Percentiles rank a stretch among this genome's conserved stretches.
These are phyloP conservation scores for Barbus barbus DNA, from an alignment of 2,113 vertebrate genomes.

Conservation along the genomic window DNA sequence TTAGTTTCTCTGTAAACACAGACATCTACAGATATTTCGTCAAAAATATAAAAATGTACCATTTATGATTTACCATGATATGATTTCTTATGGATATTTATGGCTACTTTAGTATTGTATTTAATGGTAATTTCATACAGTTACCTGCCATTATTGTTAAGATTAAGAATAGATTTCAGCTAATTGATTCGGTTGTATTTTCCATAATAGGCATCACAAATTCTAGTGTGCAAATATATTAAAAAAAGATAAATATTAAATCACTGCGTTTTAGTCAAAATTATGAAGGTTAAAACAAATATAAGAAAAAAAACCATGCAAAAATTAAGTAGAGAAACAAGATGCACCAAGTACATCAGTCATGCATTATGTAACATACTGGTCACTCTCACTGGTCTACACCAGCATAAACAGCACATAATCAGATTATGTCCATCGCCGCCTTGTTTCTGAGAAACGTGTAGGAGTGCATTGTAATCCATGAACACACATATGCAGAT, in stretches of 20 bases:
- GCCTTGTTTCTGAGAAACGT: constrained; percentile 51
- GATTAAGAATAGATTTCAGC: background rate
- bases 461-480: constrained; percentile 65
- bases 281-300: background rate
- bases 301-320: background rate
- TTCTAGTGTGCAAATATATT: background rate
- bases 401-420: constrained; percentile 37
- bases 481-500: constrained; percentile 51
- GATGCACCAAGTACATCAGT: background rate
- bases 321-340: background rate
- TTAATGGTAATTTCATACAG: background rate
- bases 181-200: background rate
- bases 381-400: constrained; percentile 8
- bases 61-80: background rate
- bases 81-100: background rate
- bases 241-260: background rate
- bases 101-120: background rate
- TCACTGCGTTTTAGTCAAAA: background rate
- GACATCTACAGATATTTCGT: too few species aligned
- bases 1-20: background rate
- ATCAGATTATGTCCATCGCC: constrained; percentile 68
- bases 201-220: background rate
- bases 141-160: background rate
- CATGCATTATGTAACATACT: background rate
- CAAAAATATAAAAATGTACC: too few species aligned